Evolutionary conservation across 2,113 vertebrate species (phyloP).

Genomic region (Ancistrus triradiatus): DNA sequence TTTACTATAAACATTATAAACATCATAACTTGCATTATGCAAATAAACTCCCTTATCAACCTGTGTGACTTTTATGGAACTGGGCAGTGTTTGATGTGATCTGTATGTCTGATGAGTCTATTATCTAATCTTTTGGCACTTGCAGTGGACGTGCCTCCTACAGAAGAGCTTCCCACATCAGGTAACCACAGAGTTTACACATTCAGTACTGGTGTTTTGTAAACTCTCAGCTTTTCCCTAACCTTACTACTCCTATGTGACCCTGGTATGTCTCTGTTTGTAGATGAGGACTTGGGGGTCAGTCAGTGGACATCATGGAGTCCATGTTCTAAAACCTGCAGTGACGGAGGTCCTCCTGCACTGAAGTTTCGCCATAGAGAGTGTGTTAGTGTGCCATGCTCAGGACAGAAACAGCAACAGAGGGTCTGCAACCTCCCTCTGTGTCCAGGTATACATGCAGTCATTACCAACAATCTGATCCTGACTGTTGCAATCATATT

Average conservation of each 20-base stretch:
- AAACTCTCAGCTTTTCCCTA: background rate
- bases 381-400: conserved; percentile 68
- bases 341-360: conserved; percentile 59
- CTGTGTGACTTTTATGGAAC: no score
- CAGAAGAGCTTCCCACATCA: conserved; percentile 59
- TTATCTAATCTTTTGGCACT: conserved; percentile 7
- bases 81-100: no score
- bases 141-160: conserved; percentile 58
- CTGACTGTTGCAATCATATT: no score
- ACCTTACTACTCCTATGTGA: background rate
- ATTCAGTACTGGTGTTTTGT: background rate
- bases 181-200: conserved; percentile 47
- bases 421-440: conserved; percentile 79
- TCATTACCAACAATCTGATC: no score
- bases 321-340: conserved; percentile 78
- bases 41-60: no score
- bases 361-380: conserved; percentile 68
- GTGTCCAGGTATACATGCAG: conserved; percentile 67
- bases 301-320: conserved; percentile 74
- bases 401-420: conserved; percentile 67
- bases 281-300: conserved; percentile 69
- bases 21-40: no score
- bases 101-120: background rate
- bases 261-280: background rate
- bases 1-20: no score